Base-by-base conservation (phyloP, 2,113 vertebrate species). In the Ochotona curzoniae region DNA sequence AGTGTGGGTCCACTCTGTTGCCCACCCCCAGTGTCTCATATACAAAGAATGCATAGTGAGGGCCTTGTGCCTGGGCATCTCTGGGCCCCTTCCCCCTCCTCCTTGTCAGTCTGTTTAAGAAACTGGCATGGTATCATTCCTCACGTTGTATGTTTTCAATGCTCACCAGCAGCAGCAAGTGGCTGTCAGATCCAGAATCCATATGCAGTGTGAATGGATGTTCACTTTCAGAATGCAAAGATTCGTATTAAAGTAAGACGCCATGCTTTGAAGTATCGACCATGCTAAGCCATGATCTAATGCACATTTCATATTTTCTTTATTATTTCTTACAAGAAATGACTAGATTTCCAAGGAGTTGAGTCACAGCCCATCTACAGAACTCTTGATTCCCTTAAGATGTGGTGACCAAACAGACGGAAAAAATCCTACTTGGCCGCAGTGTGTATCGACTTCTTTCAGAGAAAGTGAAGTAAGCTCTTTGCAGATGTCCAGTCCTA, bases 401-500 rank as follows among this genome's bases (percentile, higher is more conserved):
- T 25, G 67, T 91, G 38, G 51, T 70, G 51, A 95, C 74, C 75
- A 60, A 80, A 89, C 61, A 89, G 81, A 95, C 94, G 93, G 85
- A 75, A 90, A 86, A 84, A 93, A 64, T 64, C 67, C 87, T 90
- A 87, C 94, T 94, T 93, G 86, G 87, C 94, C 84, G 32, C 69
- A 86, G 82, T 94, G 26, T 60, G 7, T 91, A 78, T 96, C 74
- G 92, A 90, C 90, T 78, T 66, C 81, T 93, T 92, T 80, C 85
- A 30, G 93, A 96, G 94, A 82, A 74, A 74, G 63, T 83, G 84
- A 76, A 93, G 70, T 95, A 64, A 93, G 93, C 78, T 93, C 95
- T 78, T 89, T 51, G 87, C 86, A 94, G 95, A 91, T 86, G 74
- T 91, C 96, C 87, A 82, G 44, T 85, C 87, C 83, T 70, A 63